These are phyloP conservation scores for Acropora tenuis DNA, from an alignment of 64 coral and sea anemone genomes.

Conservation along the genomic window DNA sequence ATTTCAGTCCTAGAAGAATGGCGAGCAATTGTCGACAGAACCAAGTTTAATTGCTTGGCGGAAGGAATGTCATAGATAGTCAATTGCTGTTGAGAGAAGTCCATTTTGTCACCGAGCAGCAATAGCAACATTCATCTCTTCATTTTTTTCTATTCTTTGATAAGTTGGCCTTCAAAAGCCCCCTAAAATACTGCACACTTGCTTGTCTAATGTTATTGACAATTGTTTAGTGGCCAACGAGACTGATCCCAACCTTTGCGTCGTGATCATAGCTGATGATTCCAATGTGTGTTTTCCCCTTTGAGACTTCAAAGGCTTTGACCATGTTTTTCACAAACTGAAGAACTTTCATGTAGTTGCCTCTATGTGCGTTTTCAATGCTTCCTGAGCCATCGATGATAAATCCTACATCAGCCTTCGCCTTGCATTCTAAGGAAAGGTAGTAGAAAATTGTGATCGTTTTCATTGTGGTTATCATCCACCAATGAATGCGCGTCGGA, in stretches of 20 bases:
- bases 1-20: no score
- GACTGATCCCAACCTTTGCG: neutral
- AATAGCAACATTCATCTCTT: no score
- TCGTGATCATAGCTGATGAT: slow-evolving; percentile 32
- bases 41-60: no score
- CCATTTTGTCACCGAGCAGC: no score
- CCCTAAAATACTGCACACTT: no score
- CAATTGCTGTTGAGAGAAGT: no score
- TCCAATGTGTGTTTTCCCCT: slow-evolving; percentile 49
- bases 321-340: slow-evolving; percentile 40
- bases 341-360: slow-evolving; percentile 58
- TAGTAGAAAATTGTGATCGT: neutral
- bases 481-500: neutral
- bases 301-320: slow-evolving; percentile 58
- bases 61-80: no score
- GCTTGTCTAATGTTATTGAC: no score
- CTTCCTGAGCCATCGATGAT: slow-evolving; percentile 79
- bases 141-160: no score
- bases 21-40: no score
- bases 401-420: slow-evolving; percentile 62
- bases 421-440: slow-evolving; percentile 39
- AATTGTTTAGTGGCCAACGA: slow-evolving; percentile 7
- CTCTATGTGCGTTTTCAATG: slow-evolving; percentile 45
- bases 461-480: neutral
- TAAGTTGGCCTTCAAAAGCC: no score